Base-by-base conservation (phyloP, 2,113 vertebrate genomes). In the Chamaetylas fuelleborni region DNA sequence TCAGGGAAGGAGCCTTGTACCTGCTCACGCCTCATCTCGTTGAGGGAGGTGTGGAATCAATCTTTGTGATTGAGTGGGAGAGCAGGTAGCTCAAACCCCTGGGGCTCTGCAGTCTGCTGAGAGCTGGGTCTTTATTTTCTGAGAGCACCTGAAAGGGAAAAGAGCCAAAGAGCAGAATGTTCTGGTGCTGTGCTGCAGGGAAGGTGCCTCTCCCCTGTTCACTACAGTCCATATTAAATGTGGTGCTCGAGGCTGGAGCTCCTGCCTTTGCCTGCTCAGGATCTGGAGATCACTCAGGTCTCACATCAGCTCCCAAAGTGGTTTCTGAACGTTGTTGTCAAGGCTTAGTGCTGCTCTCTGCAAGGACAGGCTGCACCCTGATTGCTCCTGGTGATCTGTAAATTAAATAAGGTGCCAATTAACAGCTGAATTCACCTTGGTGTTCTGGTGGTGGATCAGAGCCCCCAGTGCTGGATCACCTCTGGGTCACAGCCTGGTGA, bases 401-500 rank as follows among this genome's bases (percentile, higher is more conserved):
- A 81, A 69, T 77, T 61, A 62, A 69, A 61, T 4, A 11, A 62
- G 48, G 48, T 28, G 87, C 12, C 64, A 62, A 62, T 56, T 28
- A 79, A 17, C 64, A 62, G 42, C 48, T 62, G 42, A 90, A 83
- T 24, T 18, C 80, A 58, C 72, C 79, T 36, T 14, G 92, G 72
- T 2, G 13, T 56, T 38, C 43, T 67, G 79, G 38, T 76, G 74
- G 36, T 1, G 3, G 64, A 90, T 43, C 85, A 51, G 42, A 88
- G 94, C 33, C 78, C 60, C 64, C 48, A 43, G 85, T 12, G 51
- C 79, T 51, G 94, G 94, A 66, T 94, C 89, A 72, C 45, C 73
- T 81, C 69, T 56, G 90, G 87, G 93, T 92, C 93, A 83, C 87
- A 95, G 94, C 62, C 94, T 88, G 89, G 89, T 86, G 81, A 17